Base-by-base conservation (phyloP, 2,797 vertebrate genomes). In the Limnodromus scolopaceus region DNA sequence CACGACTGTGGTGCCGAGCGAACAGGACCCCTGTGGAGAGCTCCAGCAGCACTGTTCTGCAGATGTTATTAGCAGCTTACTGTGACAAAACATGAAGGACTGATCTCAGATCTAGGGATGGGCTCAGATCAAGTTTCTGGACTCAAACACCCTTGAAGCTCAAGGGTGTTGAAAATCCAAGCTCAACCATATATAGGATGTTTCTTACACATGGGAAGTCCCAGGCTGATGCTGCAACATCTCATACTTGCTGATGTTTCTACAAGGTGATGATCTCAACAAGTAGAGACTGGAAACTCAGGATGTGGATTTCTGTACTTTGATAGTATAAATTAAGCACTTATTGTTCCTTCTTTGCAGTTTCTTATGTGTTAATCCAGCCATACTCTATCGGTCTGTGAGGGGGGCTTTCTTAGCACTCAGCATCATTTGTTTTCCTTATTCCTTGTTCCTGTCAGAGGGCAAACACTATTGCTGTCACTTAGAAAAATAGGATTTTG, bases 401-500 rank as follows among this genome's bases (percentile, higher is more conserved):
- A 87, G 18, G n/a, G 32, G 36, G 45, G 19, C n/a, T 93, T 48
- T 89, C 78, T 76, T 41, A 70, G 64, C 69, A 66, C 70, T 90
- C 83, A 39, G 61, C 75, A 81, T 93, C 39, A 45, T 96, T 95
- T 95, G 75, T 96, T 96, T 97, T 91, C 69, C 75, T 64, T 78
- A 70, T 81, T 94, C 77, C 78, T 86, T 65, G 41, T 94, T 91
- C 88, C 91, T 84, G 76, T 96, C 84, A 93, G 70, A 94, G 48
- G 54, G 75, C 69, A 97, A 92, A 94, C 84, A 84, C 64, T 91
- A 32, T 49, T 66, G 71, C 94, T 94, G 84, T 93, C 93, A 92
- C 77, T 94, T 84, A 92, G 75, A 95, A 93, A 97, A 96, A 93
- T 75, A 91, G 85, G 75, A 74, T 93, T 96, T 96, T 97, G 43